phyloP scores from a whole-genome alignment of 2,113 vertebrate species.

The Laticauda laticaudata region DNA sequence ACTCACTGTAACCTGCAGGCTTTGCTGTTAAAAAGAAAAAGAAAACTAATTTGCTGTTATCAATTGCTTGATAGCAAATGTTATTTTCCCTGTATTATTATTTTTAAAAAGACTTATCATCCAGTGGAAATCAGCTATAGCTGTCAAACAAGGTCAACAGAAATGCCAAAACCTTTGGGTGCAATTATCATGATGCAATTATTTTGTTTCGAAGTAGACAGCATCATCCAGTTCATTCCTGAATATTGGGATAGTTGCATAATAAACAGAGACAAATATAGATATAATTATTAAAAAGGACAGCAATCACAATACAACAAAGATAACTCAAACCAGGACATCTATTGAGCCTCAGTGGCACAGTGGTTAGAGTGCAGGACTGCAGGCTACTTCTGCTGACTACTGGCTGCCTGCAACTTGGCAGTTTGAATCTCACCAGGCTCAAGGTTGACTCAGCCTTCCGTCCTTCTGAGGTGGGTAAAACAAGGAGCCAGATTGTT shows the following conservation, averaged over 20 bases:
- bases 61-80: slow-evolving; percentile 36
- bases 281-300: not conserved
- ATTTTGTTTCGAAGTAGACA: not conserved
- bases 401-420: too few relatives aligned
- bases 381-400: too few relatives aligned
- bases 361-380: too few relatives aligned
- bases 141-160: slow-evolving; percentile 16
- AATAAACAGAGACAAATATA: not conserved
- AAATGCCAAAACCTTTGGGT: not conserved
- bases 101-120: slow-evolving; percentile 30
- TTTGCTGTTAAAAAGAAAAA: not conserved
- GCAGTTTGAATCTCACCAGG: too few relatives aligned
- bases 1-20: slow-evolving; percentile 31
- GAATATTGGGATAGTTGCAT: not conserved
- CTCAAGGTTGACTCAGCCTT: too few relatives aligned
- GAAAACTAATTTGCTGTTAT: slow-evolving; percentile 18
- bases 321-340: not conserved
- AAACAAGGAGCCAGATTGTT: too few relatives aligned
- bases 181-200: not conserved
- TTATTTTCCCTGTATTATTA: slow-evolving; percentile 9
- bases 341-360: too few relatives aligned
- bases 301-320: not conserved
- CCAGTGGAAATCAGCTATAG: slow-evolving; percentile 34
- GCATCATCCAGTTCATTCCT: not conserved
- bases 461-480: too few relatives aligned